Evolutionary conservation across 2,888 invertebrate species (phyloP).

Genomic region (Acanthococcus lagerstroemiae): DNA sequence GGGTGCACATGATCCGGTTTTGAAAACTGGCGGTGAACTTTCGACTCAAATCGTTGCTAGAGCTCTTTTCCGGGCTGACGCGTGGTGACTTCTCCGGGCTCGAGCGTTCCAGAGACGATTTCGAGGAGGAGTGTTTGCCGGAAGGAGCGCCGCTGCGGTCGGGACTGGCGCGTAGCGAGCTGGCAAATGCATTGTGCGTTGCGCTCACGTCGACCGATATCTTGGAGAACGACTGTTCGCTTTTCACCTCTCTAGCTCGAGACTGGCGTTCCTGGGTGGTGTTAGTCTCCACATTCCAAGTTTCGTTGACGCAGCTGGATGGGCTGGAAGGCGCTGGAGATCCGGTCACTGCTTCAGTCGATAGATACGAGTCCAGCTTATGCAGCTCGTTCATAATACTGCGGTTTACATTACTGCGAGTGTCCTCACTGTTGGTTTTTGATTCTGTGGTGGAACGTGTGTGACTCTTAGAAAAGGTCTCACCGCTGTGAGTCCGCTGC

Average conservation of each 20-base stretch:
- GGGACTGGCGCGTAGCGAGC: conserved; percentile 55
- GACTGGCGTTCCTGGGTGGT: too few species aligned
- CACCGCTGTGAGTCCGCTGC: too few species aligned
- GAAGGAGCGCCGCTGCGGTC: conserved; percentile 40
- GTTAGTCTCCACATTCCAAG: background rate
- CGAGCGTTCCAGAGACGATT: conserved; percentile 42
- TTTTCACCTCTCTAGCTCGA: background rate
- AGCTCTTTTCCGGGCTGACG: conserved; percentile 34
- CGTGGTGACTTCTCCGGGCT: conserved; percentile 37
- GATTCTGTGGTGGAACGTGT: too few species aligned
- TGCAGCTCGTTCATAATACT: conserved; percentile 54
- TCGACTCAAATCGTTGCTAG: conserved; percentile 32
- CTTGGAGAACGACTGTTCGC: conserved; percentile 34
- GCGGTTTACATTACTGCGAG: conserved; percentile 3
- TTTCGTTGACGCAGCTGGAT: background rate
- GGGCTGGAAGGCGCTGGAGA: conserved; percentile 34
- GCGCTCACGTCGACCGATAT: conserved; percentile 58
- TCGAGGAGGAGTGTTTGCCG: conserved; percentile 33
- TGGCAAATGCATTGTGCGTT: conserved; percentile 65
- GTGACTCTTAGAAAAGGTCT: too few species aligned
- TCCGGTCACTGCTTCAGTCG: conserved; percentile 44
- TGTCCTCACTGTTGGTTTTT: background rate
- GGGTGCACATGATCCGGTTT: conserved; percentile 37
- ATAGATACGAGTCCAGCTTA: conserved; percentile 44
- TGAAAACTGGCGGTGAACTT: conserved; percentile 39